These are phyloP conservation scores for Nezara viridula DNA, from an alignment of 2,888 invertebrate species.

Conservation along the genomic window DNA sequence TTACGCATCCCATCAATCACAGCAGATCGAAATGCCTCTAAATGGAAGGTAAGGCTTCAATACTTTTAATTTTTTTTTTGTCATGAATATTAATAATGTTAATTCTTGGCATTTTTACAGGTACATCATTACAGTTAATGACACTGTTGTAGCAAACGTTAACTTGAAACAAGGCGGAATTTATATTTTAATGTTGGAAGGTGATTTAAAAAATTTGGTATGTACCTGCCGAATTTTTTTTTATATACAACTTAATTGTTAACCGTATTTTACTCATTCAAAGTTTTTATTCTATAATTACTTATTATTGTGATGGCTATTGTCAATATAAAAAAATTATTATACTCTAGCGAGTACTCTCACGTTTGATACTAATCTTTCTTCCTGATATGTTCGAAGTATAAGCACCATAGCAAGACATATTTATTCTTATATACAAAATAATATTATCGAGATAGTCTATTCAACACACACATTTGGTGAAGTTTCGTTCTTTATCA, in stretches of 20 bases:
- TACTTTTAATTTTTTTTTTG: not conserved
- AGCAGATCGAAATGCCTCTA: not conserved
- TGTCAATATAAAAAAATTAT: too few relatives aligned
- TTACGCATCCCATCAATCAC: not conserved
- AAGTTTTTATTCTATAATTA: not conserved
- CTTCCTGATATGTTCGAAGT: too few relatives aligned
- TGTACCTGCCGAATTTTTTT: not conserved
- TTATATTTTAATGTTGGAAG: conserved; percentile 58
- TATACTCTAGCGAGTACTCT: too few relatives aligned
- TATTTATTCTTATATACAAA: too few relatives aligned
- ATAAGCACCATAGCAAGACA: too few relatives aligned
- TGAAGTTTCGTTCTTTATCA: too few relatives aligned
- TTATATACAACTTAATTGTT: not conserved
- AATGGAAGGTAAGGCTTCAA: not conserved
- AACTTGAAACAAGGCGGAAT: conserved; percentile 62
- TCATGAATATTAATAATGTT: not conserved
- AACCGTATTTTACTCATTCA: not conserved
- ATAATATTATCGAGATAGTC: too few relatives aligned
- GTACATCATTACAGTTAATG: conserved; percentile 59
- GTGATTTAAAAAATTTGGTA: conserved; percentile 19
- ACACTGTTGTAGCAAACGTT: not conserved
- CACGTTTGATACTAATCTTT: too few relatives aligned
- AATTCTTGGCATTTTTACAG: conserved; percentile 48
- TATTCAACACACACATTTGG: too few relatives aligned
- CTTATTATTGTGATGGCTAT: too few relatives aligned